Evolutionary conservation across 2,113 vertebrate genomes (phyloP), one percentile per base, ranked within the genome.

Genomic region (Nymphicus hollandicus): DNA sequence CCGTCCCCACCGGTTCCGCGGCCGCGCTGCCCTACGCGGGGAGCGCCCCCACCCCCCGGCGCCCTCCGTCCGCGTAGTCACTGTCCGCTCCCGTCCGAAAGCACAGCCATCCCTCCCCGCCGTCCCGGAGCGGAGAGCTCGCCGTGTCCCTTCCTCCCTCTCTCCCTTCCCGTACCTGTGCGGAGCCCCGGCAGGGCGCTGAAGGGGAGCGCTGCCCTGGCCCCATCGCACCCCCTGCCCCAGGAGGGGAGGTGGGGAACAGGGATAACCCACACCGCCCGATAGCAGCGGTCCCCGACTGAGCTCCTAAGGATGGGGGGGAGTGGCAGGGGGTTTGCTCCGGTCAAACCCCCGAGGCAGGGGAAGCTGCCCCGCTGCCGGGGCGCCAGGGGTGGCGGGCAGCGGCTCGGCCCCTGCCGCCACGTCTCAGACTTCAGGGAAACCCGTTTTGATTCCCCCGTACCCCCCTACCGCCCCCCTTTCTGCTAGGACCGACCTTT

Each of bases 341-440:
- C 87, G 95, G 80, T 97, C 89, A 82, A 90, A 93, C 97, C 96
- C 90, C 93, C 83, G 94, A 91, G 89, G 31, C 80, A 18, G 9
- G 7, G 16, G 65, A 77, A 44, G 14, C 69, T 63, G 50, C 77
- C 86, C 71, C 74, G n/a, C 65, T 60, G 69, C 41, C 74, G 52
- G 33, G 49, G 11, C 13, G 14, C 39, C 39, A 11, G 12, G 65
- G 56, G 27, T n/a, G 16, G 16, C 19, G 47, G 60, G 73, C 58
- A 72, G 44, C 8, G 24, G 55, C 55, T 72, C 47, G 31, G 53
- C 4, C 53, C 68, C 46, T 60, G 41, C 9, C 8, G 74, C 69
- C 83, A 61, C 22, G 17, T 93, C 95, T 87, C 88, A 93, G 80
- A 81, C 91, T 95, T 78, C 58, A 73, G 85, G 84, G 70, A 91